Base-by-base conservation (phyloP, 2,113 vertebrate species). In the Aviceda subcristata region DNA sequence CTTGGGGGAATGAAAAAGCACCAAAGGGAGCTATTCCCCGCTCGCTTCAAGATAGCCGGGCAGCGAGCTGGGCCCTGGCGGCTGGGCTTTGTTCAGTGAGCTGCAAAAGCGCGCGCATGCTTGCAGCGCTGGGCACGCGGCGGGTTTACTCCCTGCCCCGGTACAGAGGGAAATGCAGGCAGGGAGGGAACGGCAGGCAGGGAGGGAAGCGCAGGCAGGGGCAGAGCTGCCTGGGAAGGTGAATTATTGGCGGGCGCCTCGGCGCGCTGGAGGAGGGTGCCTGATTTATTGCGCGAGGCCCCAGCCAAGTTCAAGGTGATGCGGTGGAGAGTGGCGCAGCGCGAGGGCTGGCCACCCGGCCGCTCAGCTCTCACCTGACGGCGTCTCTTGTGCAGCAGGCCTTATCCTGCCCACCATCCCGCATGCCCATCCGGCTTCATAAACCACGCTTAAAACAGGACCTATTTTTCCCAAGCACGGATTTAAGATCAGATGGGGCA, bases 251-350 rank as follows among this genome's bases (percentile, higher is more conserved):
- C 10, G 50, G 63, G 46, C 6, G 26, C 78, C 62, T 45, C 11
- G 8, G 50, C 12, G 3, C 4, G 19, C 30, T 7, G 11, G 60
- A 64, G 81, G 82, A 86, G 38, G n/a, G 62, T 0, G 3, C 75
- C 71, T 68, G 78, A 96, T 93, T 90, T 72, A 94, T 69, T 14
- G 85, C 5, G 29, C 0, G 11, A 94, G 50, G 81, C 57, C 74
- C 38, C 80, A n/a, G 83, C 36, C 85, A 32, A 92, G 85, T 91
- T 73, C 92, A 93, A 93, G 92, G 92, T 79, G 93, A 95, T 41
- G 85, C 12, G 11, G 91, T 36, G 88, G 82, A 90, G 91, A 75
- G 53, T 4, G 9, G 91, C 8, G 14, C 81, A 56, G 74, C 2
- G 3, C 1, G 8, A 83, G 50, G 0, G 1, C 20, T 1, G 2